Base-by-base conservation (phyloP, 1,140 invertebrate genomes). In the Drosophila obscura region DNA sequence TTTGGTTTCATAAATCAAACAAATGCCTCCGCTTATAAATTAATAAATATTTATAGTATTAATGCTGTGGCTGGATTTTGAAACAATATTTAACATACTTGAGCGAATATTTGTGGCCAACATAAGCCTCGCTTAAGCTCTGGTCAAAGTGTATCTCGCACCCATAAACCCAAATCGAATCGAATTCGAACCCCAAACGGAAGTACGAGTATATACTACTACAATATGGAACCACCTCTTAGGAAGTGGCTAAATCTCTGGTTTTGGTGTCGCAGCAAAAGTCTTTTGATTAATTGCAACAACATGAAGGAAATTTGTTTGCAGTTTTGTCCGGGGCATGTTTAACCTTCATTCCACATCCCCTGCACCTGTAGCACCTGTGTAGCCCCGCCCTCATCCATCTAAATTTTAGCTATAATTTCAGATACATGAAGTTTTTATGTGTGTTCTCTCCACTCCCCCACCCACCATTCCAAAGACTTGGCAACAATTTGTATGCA, bases 231-330 rank as follows among this genome's bases (percentile, higher is more conserved):
- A 43, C 5, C 13, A 22, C 24, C 15, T 67, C 15, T 15, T n/a
- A 15, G 61, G 53, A 57, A 28, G 56, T 16, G 7, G 8, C 49
- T 58, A 43, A 57, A 68, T 43, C 56, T 69, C 64, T 35, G 9
- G 65, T 19, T 52, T 19, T 28, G 66, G 66, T 58, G 66, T 68
- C 60, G 63, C 28, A 22, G 19, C 58, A 73, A 26, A 63, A 26
- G 59, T 64, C 31, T 60, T 56, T 85, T 77, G 81, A 85, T 85
- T 85, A 73, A 84, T 85, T 80, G 77, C 72, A 80, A 58, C 50
- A 60, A 31, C 57, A 13, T 24, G 58, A 53, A 67, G 69, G 76
- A 81, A 79, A 83, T 79, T 75, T 79, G 77, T 84, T 85, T 62
- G 60, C 77, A 73, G 67, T 73, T 83, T 85, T 73, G 71, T 73